A percentile compares a stretch with the other conserved stretches of the same genome.
Conservation (phyloP, 1,140 invertebrate genomes). For the Copidosoma floridanum region DNA sequence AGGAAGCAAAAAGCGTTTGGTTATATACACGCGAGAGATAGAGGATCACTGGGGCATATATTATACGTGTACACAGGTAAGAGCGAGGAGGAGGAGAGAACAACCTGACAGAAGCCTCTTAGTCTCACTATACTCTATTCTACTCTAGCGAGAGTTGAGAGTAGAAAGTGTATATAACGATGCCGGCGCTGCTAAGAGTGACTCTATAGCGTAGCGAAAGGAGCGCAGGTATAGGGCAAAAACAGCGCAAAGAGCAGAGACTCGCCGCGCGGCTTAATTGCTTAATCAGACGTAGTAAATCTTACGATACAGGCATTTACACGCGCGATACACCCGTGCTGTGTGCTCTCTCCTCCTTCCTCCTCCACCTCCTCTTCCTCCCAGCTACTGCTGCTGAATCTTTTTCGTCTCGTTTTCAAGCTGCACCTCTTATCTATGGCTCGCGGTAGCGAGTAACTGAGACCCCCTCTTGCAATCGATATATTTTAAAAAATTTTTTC, state of each 20-base stretch:
- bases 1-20: neutral
- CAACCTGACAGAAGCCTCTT: conserved; percentile 31
- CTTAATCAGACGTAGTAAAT: conserved; percentile 56
- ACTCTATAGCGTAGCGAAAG: neutral
- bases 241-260: neutral
- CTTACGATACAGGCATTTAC: conserved; percentile 49
- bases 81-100: conserved; percentile 3
- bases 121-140: conserved; percentile 30
- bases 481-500: no score
- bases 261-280: conserved; percentile 44
- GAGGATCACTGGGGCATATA: neutral
- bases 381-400: no score
- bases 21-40: neutral
- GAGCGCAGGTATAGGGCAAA: conserved; percentile 4
- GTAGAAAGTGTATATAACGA: no score
- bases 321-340: conserved; percentile 26
- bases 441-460: no score
- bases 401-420: no score
- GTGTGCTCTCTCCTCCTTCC: neutral
- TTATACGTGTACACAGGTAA: no score
- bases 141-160: conserved; percentile 43
- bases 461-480: no score
- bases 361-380: no score
- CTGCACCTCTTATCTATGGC: no score
- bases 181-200: conserved; percentile 30